Percentiles rank a stretch among this genome's conserved stretches.
Conservation (phyloP, 2,888 invertebrate genomes). For the Nomada flava region DNA sequence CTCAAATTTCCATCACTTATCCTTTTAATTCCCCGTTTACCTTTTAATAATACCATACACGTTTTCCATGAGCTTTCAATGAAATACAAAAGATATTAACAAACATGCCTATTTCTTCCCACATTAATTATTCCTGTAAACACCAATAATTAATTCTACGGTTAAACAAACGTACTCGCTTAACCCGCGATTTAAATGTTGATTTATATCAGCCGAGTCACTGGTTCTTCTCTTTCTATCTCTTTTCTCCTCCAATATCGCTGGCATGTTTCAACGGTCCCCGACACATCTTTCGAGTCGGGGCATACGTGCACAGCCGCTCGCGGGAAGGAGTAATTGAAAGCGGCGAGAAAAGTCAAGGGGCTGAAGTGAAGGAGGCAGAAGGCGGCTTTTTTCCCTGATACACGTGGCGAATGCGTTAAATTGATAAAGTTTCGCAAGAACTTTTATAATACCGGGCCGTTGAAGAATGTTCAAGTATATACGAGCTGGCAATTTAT, state of each 20-base stretch:
- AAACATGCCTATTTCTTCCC: too few relatives aligned
- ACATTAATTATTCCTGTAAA: too few relatives aligned
- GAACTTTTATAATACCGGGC: slow-evolving; percentile 82
- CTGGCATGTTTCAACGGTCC: background rate
- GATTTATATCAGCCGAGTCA: too few relatives aligned
- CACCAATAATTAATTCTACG: too few relatives aligned
- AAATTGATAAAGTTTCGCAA: slow-evolving; percentile 83
- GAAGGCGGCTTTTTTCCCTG: slow-evolving; percentile 23
- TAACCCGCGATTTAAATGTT: too few relatives aligned
- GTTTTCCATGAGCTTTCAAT: too few relatives aligned
- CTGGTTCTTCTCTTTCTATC: too few relatives aligned
- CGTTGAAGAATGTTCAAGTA: slow-evolving; percentile 80
- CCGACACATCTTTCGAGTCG: slow-evolving; percentile 5
- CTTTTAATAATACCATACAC: too few relatives aligned
- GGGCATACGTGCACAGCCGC: slow-evolving; percentile 5
- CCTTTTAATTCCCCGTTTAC: too few relatives aligned
- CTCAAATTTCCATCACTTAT: too few relatives aligned
- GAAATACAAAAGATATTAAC: too few relatives aligned
- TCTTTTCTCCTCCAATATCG: background rate
- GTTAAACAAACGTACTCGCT: too few relatives aligned
- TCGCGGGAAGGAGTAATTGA: slow-evolving; percentile 43
- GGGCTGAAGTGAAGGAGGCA: background rate
- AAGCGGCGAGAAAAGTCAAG: slow-evolving; percentile 31
- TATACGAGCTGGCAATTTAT: slow-evolving; percentile 81
- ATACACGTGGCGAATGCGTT: slow-evolving; percentile 81